phyloP scores from a whole-genome alignment of 2,113 vertebrate species.

The Lichenostomus cassidix region DNA sequence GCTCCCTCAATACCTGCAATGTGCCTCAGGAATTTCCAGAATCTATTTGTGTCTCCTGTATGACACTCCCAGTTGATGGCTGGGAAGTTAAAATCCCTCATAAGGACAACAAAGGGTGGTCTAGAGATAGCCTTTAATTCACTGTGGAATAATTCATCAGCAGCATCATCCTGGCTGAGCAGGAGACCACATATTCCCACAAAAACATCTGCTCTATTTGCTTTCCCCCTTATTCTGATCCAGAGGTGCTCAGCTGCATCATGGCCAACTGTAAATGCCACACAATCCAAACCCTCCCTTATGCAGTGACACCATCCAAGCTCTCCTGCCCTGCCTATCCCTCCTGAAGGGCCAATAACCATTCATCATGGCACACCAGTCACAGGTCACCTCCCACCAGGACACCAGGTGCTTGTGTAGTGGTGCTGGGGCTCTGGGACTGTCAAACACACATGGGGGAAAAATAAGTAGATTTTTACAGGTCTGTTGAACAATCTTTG shows the following conservation, averaged over 20 bases:
- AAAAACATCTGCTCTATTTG: neutral
- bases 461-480: neutral
- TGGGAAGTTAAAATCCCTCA: neutral
- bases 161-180: accelerated
- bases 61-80: neutral
- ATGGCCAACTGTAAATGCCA: neutral
- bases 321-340: accelerated
- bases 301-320: accelerated
- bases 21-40: neutral
- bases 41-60: neutral
- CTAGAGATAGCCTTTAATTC: neutral
- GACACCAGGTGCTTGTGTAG: neutral
- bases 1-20: neutral
- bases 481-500: neutral
- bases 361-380: accelerated
- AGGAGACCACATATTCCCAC: neutral
- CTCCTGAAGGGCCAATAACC: accelerated
- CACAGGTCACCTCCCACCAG: neutral
- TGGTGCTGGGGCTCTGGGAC: neutral
- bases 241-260: neutral
- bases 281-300: neutral
- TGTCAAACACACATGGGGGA: neutral
- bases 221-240: neutral
- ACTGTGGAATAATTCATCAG: neutral
- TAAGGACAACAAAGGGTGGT: neutral